phyloP scores from a whole-genome alignment of 2,113 vertebrate species.

The Orycteropus afer region DNA sequence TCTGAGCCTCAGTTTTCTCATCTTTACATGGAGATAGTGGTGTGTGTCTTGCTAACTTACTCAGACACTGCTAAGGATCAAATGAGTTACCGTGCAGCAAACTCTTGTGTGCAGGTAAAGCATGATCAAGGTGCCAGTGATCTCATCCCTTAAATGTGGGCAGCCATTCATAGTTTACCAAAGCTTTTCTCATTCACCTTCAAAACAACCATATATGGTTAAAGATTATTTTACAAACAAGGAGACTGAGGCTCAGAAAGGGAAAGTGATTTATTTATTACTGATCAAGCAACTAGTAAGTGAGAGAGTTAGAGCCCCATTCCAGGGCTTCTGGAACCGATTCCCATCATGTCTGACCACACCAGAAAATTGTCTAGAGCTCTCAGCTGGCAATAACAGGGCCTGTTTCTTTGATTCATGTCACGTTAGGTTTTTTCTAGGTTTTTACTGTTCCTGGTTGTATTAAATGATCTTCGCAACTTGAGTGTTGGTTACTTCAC shows the following conservation, averaged over 20 bases:
- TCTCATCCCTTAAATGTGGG: neutral
- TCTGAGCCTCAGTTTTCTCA: neutral
- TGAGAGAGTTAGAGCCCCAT: neutral
- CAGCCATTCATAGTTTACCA: neutral
- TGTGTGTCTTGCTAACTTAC: neutral
- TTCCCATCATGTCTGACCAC: neutral
- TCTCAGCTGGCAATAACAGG: neutral
- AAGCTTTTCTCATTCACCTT: neutral
- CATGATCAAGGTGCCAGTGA: neutral
- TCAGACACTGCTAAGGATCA: neutral
- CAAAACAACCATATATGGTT: neutral
- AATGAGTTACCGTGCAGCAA: neutral
- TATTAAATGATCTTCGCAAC: neutral
- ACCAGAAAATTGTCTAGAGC: neutral
- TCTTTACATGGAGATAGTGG: neutral
- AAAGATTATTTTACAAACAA: neutral
- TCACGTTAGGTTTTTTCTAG: neutral
- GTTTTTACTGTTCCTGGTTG: neutral
- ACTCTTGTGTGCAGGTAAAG: neutral
- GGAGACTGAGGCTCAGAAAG: neutral
- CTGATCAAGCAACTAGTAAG: neutral
- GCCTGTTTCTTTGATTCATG: neutral
- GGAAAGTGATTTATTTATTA: constrained; percentile 17
- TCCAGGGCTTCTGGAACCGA: neutral
- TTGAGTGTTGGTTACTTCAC: neutral